Percentiles rank a stretch among this genome's conserved stretches.
These are phyloP conservation scores for Malaclemys terrapin DNA, from an alignment of 2,113 vertebrate genomes.

Conservation along the genomic window DNA sequence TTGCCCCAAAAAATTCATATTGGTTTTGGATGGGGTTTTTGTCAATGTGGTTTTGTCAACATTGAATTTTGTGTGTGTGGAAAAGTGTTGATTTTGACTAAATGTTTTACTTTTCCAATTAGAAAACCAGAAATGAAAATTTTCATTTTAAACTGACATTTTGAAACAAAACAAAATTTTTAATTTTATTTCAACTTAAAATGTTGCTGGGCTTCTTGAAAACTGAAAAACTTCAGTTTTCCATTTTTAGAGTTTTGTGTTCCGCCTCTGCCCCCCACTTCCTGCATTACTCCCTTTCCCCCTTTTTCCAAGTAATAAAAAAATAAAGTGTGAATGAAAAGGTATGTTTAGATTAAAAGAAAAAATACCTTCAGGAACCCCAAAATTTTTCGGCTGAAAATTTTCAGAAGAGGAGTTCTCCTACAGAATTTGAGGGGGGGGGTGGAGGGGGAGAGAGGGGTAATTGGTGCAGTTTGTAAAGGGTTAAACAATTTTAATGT, in stretches of 20 bases:
- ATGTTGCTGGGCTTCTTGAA: neutral
- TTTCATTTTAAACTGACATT: neutral
- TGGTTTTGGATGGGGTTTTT: neutral
- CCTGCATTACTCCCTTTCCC: neutral
- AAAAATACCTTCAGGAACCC: neutral
- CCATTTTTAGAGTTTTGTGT: neutral
- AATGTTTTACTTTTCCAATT: neutral
- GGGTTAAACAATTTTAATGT: neutral
- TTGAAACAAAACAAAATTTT: neutral
- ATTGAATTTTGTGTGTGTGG: neutral
- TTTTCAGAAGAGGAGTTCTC: neutral
- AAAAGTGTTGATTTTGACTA: neutral
- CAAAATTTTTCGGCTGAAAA: accelerated
- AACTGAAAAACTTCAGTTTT: neutral
- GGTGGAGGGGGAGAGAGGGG: accelerated
- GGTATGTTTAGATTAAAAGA: neutral
- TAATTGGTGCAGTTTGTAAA: neutral
- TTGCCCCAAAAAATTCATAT: neutral
- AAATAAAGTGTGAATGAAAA: neutral
- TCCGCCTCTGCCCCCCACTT: neutral
- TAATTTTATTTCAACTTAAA: neutral
- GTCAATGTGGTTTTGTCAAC: neutral
- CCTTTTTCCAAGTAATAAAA: neutral
- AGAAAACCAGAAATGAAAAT: neutral
- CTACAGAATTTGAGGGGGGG: neutral